Conservation (phyloP, 2,888 invertebrate species). For the Noctua pronuba region DNA sequence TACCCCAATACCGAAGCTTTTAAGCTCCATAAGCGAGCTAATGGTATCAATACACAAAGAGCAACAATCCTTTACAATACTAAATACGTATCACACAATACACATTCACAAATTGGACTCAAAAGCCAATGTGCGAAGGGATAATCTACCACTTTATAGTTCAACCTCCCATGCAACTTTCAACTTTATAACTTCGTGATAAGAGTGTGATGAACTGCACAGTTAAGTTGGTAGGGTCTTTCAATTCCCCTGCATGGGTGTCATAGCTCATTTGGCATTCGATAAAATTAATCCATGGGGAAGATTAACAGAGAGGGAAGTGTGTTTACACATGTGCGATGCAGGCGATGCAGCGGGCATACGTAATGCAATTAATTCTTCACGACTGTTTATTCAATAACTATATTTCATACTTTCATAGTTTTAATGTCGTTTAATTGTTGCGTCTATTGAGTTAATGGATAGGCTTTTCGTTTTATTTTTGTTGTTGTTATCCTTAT, state of each 20-base stretch:
- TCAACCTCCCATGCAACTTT: conserved; percentile 53
- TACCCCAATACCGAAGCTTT: conserved; percentile 58
- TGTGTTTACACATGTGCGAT: conserved; percentile 84
- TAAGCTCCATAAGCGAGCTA: conserved; percentile 64
- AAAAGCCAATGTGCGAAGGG: conserved; percentile 82
- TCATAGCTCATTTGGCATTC: conserved; percentile 90
- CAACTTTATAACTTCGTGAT: conserved; percentile 67
- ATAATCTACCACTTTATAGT: conserved; percentile 46
- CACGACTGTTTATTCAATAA: conserved; percentile 78
- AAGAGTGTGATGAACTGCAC: conserved; percentile 64
- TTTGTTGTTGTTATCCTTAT: conserved; percentile 27
- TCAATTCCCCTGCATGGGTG: conserved; percentile 80
- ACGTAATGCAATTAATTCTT: conserved; percentile 85
- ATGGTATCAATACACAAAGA: conserved; percentile 69
- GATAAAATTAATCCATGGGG: conserved; percentile 88
- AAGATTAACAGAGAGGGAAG: conserved; percentile 81
- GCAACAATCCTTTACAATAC: conserved; percentile 71
- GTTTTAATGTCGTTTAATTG: conserved; percentile 70
- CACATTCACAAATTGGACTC: conserved; percentile 89
- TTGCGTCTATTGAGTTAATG: conserved; percentile 68
- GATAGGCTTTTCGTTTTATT: conserved; percentile 40
- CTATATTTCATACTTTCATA: conserved; percentile 76
- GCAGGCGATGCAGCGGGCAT: conserved; percentile 70
- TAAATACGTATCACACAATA: conserved; percentile 82
- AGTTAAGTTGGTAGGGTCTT: conserved; percentile 70